These are phyloP conservation scores for Gonioctena quinquepunctata DNA, from an alignment of 1,140 invertebrate genomes.

Conservation along the genomic window DNA sequence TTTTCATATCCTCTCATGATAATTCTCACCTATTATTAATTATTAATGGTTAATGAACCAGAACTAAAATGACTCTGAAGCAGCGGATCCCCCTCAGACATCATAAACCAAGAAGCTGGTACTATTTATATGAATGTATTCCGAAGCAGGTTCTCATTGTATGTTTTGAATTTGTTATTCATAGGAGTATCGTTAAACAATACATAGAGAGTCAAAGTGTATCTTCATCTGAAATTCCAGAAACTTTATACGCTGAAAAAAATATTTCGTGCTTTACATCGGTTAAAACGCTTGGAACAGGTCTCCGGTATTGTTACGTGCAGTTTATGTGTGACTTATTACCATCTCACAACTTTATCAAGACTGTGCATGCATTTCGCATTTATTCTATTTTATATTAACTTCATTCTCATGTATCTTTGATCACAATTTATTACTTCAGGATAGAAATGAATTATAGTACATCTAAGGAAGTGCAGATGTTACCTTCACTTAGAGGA, in stretches of 20 bases:
- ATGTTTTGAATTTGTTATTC: constrained; percentile 41
- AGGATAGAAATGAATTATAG: background rate
- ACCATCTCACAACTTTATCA: constrained; percentile 34
- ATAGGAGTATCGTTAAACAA: constrained; percentile 45
- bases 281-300: constrained; percentile 31
- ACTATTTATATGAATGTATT: constrained; percentile 10
- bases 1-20: no score
- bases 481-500: background rate
- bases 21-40: no score
- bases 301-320: constrained; percentile 29
- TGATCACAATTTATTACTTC: background rate
- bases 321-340: constrained; percentile 32
- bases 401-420: background rate
- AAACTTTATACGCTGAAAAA: constrained; percentile 35
- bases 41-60: no score
- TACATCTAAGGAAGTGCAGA: background rate
- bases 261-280: constrained; percentile 38
- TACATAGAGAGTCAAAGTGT: constrained; percentile 43
- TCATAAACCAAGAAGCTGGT: background rate
- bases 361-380: constrained; percentile 18
- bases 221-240: constrained; percentile 48
- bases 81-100: background rate
- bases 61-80: no score
- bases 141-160: constrained; percentile 1
- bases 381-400: constrained; percentile 1